Percentiles rank a stretch among this genome's conserved stretches.
phyloP scores from a whole-genome alignment of 2,113 vertebrate genomes.

The Poeciliopsis turrubarensis region DNA sequence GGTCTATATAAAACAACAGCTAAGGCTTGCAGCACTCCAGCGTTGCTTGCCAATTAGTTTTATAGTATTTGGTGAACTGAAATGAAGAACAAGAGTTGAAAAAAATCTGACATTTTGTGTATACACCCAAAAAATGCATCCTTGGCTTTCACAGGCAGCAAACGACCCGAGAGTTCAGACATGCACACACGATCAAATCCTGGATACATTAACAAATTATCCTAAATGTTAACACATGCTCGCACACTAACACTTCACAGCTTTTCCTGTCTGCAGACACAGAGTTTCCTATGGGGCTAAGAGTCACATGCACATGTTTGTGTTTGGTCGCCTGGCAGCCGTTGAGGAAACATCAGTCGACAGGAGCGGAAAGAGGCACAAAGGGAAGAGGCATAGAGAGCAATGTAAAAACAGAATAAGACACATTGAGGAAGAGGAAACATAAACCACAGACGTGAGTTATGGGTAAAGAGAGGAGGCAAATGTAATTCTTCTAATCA shows the following conservation, averaged over 20 bases:
- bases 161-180: conserved; percentile 27
- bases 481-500: conserved; percentile 1
- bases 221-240: conserved; percentile 26
- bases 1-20: background rate
- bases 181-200: background rate
- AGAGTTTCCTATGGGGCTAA: conserved; percentile 56
- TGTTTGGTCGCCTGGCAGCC: conserved; percentile 34
- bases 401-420: conserved; percentile 20
- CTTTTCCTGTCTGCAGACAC: conserved; percentile 59
- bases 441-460: background rate
- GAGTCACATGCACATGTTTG: conserved; percentile 25
- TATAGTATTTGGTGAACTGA: background rate
- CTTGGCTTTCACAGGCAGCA: background rate
- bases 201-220: conserved; percentile 1
- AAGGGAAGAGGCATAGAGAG: conserved; percentile 30
- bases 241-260: conserved; percentile 15
- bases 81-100: background rate
- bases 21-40: background rate
- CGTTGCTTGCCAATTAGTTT: conserved; percentile 2
- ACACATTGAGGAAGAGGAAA: conserved; percentile 13
- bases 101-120: background rate
- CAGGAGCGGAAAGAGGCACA: conserved; percentile 38
- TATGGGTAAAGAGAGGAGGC: conserved; percentile 1
- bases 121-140: background rate
- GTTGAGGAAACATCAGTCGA: conserved; percentile 58